Conservation (phyloP, 2,113 vertebrate species). For the Emydura subglobosa region DNA sequence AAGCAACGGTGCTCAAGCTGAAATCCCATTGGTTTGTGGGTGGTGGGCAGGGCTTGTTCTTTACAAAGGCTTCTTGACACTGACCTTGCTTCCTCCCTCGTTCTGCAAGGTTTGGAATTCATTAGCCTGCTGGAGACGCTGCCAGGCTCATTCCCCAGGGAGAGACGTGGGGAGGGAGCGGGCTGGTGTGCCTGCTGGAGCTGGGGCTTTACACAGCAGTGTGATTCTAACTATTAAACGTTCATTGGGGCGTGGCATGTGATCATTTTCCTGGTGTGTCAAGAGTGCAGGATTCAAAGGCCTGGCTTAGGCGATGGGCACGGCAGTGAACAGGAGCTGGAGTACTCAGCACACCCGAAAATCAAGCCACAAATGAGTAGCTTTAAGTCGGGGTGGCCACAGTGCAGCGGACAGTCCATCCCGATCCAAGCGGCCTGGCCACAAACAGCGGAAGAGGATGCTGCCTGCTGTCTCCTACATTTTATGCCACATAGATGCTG, state of each 20-base stretch:
- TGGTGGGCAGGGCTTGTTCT: background rate
- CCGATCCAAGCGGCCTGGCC: background rate
- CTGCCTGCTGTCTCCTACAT: background rate
- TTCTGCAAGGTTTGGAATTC: background rate
- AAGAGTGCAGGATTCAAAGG: too few relatives aligned
- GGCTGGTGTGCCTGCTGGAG: background rate
- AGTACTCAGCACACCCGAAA: background rate
- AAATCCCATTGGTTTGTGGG: background rate
- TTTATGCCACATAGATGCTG: background rate
- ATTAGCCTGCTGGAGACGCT: background rate
- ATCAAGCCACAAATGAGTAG: background rate
- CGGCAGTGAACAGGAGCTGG: background rate
- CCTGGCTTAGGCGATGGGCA: background rate
- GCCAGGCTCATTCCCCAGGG: background rate
- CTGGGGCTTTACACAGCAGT: background rate
- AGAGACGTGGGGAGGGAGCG: background rate
- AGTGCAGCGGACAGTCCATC: background rate
- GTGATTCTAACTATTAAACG: background rate
- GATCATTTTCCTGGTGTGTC: background rate
- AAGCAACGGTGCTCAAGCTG: background rate
- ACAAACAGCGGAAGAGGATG: background rate
- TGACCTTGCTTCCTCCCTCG: background rate
- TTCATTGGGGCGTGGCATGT: too few relatives aligned
- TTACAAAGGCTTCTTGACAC: background rate
- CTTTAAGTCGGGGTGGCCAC: background rate